phyloP scores from a whole-genome alignment of 1,140 invertebrate species.

The Acyrthosiphon pisum region DNA sequence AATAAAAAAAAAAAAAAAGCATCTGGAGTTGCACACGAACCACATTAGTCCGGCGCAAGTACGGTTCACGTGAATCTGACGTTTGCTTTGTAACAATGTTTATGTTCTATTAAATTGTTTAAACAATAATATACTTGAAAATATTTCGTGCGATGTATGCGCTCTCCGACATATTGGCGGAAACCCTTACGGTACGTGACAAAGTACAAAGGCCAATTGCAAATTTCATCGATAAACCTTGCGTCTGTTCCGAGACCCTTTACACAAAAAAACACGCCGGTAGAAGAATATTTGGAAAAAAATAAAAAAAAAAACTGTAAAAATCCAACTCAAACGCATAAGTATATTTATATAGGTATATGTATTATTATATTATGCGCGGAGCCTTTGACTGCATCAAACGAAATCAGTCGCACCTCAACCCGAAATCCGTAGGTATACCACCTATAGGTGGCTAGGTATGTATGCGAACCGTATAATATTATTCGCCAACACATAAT shows the following conservation, averaged over 20 bases:
- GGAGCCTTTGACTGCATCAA: background rate
- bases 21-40: background rate
- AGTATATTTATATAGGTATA: background rate
- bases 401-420: background rate
- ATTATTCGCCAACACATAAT: no score
- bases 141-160: background rate
- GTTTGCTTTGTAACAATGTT: conserved; percentile 2
- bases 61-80: background rate
- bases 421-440: background rate
- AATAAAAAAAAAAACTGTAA: background rate
- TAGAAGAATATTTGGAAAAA: background rate
- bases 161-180: background rate
- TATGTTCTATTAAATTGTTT: background rate
- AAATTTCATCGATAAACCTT: background rate
- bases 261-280: background rate
- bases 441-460: no score
- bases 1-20: background rate
- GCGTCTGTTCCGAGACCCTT: background rate
- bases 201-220: background rate
- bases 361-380: background rate
- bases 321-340: background rate
- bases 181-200: background rate
- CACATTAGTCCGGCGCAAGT: background rate
- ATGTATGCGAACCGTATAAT: no score
- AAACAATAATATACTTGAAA: conserved; percentile 17